Evolutionary conservation across 2,113 vertebrate species (phyloP).

Genomic region (Suricata suricatta): DNA sequence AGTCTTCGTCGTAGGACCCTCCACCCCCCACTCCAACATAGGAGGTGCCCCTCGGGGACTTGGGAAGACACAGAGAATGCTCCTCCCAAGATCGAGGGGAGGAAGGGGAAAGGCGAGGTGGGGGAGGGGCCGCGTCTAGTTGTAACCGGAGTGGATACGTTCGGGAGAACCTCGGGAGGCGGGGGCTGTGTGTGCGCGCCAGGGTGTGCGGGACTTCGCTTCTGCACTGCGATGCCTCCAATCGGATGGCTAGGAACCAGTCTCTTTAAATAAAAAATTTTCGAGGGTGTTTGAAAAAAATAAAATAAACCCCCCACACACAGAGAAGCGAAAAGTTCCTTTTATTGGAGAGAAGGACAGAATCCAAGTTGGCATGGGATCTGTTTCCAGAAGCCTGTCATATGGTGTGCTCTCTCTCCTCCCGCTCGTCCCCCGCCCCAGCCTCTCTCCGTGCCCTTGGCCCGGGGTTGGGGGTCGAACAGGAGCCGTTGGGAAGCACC

Average conservation of each 20-base stretch:
- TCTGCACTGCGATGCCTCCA: not conserved
- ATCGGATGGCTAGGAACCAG: not conserved
- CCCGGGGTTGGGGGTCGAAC: not conserved
- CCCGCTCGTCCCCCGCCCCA: not conserved
- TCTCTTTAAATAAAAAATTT: constrained; percentile 3
- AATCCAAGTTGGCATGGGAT: not conserved
- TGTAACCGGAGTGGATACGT: constrained; percentile 47
- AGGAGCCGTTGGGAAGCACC: not conserved
- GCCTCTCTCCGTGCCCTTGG: not conserved
- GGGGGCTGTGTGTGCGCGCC: not conserved
- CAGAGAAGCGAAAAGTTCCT: constrained; percentile 51
- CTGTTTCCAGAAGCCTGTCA: not conserved
- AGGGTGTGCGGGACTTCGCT: not conserved
- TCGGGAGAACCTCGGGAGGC: not conserved
- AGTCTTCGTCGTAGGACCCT: constrained; percentile 54
- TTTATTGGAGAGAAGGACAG: constrained; percentile 43
- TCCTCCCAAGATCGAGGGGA: not conserved
- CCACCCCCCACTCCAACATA: not conserved
- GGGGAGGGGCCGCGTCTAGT: constrained; percentile 50
- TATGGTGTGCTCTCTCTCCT: not conserved
- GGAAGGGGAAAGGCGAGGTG: not conserved
- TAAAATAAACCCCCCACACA: not conserved
- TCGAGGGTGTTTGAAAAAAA: not conserved
- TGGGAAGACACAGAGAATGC: constrained; percentile 16
- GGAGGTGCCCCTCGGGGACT: constrained; percentile 27